Base-by-base conservation (phyloP, 2,888 invertebrate genomes). In the Amphipoea oculea region DNA sequence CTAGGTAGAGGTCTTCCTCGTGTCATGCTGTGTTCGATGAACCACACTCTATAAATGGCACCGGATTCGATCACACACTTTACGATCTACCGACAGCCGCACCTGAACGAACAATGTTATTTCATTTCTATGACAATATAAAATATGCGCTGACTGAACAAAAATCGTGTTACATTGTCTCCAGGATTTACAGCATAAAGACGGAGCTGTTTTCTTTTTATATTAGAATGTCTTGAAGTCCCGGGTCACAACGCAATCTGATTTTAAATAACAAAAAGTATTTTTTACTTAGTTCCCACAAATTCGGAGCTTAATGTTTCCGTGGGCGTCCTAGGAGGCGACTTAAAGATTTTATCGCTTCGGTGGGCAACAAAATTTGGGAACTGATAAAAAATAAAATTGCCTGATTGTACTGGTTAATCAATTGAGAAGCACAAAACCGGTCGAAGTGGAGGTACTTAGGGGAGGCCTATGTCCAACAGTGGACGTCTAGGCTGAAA, bases 381-480 rank as follows among this genome's bases (percentile, higher is more conserved):
- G 57, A 82, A 86, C 86, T 82, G 82, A 86, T 82, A 86, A 86
- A 86, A 60, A 86, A 86, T 86, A 74, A 82, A 82, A 82, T 73
- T 57, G 82, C 74, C 51, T 29, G 82, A 82, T 82, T 82, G 63
- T 82, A 82, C 63, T 68, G 73, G 68, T 83, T 82, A 66, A 40
- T 42, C 48, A 76, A 70, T 29, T 29, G 29, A 29, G 29, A 29
- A 29, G 29, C 29, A 29, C 29, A 29, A 29, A 29, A 29, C 29
- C 29, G 29, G 29, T 29, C 29, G 29, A 29, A 29, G 29, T 29
- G 29, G 29, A 29, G 29, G 29, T 29, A 1, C 29, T 29, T 29
- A 1, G 29, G 29, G 29, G 29, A 29, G 29, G 29, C 29, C 29
- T 29, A 29, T 29, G 29, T 29, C 29, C 29, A 29, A 29, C 29